Percentiles rank a stretch among this genome's conserved stretches.
Conservation (phyloP, 2,888 invertebrate species). For the Ophion ellenae region DNA sequence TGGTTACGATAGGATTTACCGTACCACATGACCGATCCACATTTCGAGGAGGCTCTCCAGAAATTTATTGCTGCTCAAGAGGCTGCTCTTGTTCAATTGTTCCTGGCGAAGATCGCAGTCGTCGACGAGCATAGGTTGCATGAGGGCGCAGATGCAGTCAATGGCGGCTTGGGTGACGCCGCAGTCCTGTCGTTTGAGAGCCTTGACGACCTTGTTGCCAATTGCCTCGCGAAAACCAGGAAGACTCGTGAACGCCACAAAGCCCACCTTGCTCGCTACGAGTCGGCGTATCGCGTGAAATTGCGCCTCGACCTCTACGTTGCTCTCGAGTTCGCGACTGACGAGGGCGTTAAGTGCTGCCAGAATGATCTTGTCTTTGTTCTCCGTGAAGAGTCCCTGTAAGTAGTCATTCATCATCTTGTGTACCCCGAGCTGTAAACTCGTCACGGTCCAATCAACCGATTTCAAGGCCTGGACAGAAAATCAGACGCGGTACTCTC, state of each 20-base stretch:
- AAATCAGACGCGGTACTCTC: constrained; percentile 60
- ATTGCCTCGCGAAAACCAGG: constrained; percentile 97
- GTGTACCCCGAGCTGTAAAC: constrained; percentile 77
- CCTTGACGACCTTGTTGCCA: constrained; percentile 95
- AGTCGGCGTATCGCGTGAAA: constrained; percentile 97
- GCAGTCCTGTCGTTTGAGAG: constrained; percentile 93
- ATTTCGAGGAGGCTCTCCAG: constrained; percentile 96
- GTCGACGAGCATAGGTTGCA: constrained; percentile 99
- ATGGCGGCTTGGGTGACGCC: constrained; percentile 98
- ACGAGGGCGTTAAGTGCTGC: constrained; percentile 94
- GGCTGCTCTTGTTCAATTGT: constrained; percentile 98
- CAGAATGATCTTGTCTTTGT: constrained; percentile 98
- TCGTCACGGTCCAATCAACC: constrained; percentile 81
- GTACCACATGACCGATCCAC: constrained; percentile 97
- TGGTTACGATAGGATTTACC: constrained; percentile 76
- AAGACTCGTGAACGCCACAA: constrained; percentile 96
- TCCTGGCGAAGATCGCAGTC: constrained; percentile 98
- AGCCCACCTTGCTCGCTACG: constrained; percentile 99
- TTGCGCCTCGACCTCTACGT: constrained; percentile 94
- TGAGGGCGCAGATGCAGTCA: constrained; percentile 98
- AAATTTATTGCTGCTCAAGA: constrained; percentile 95
- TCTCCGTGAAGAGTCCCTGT: constrained; percentile 98
- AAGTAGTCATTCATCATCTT: constrained; percentile 81
- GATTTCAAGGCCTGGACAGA: constrained; percentile 79
- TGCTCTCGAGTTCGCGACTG: constrained; percentile 87